phyloP scores from a whole-genome alignment of 2,797 vertebrate species.

The Artibeus jamaicensis region DNA sequence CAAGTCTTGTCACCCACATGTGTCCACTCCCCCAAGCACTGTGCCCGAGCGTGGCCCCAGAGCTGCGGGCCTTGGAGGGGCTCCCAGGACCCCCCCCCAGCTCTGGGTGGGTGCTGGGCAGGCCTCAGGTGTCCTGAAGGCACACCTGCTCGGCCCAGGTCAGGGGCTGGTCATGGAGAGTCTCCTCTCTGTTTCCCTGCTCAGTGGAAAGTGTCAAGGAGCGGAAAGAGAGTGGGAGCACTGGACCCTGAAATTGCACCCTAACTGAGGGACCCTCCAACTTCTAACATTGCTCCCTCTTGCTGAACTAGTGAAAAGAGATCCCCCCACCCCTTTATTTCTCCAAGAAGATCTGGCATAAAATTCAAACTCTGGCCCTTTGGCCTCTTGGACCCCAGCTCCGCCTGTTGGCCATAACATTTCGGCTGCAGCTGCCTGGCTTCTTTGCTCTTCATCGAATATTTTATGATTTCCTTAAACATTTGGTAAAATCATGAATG shows the following conservation, averaged over 20 bases:
- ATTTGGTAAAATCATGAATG: background rate
- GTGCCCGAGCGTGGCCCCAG: background rate
- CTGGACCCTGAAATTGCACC: background rate
- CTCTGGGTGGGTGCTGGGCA: fast-evolving
- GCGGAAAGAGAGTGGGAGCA: too few relatives aligned
- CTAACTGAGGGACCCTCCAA: background rate
- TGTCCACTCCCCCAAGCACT: too few relatives aligned
- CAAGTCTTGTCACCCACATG: fast-evolving
- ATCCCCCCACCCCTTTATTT: background rate
- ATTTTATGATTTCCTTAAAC: background rate
- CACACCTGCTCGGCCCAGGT: background rate
- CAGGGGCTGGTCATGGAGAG: fast-evolving
- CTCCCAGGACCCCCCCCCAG: background rate
- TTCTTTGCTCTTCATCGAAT: background rate
- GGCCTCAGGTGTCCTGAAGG: background rate
- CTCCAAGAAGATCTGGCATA: background rate
- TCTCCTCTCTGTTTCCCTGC: fast-evolving
- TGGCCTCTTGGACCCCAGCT: too few relatives aligned
- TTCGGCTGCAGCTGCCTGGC: fast-evolving
- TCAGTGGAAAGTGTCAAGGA: background rate
- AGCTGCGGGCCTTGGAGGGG: background rate
- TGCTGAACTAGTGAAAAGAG: too few relatives aligned
- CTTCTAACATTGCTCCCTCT: background rate
- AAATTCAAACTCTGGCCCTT: too few relatives aligned
- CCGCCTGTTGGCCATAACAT: fast-evolving